Evolutionary conservation across 2,113 vertebrate species (phyloP).

Genomic region (Urocynchramus pylzowi): DNA sequence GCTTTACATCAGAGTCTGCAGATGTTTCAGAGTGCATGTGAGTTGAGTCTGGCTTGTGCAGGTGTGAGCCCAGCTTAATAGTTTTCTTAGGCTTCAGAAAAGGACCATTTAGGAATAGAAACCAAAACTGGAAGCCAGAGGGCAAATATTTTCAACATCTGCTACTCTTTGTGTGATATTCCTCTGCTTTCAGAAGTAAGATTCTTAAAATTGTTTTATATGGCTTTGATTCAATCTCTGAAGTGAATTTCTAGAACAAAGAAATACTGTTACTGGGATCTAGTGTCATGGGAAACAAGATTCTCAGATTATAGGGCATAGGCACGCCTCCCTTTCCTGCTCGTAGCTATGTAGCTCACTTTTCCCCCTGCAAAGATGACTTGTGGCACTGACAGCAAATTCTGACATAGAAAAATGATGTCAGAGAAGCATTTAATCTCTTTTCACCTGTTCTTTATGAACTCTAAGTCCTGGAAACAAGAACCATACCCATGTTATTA

Average conservation of each 20-base stretch:
- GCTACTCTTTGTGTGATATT: not conserved
- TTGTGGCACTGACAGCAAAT: constrained; percentile 26
- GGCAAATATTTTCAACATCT: constrained; percentile 13
- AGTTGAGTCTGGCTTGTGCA: not conserved
- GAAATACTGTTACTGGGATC: not conserved
- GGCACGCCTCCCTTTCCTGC: not conserved
- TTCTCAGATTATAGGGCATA: not conserved
- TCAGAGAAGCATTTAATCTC: not conserved
- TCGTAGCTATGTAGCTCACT: not conserved
- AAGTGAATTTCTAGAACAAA: constrained; percentile 25
- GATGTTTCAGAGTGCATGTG: not conserved
- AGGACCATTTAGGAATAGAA: constrained; percentile 2
- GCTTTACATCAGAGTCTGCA: not conserved
- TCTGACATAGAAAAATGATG: constrained; percentile 45
- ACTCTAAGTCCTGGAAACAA: constrained; percentile 30
- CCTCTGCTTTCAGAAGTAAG: not conserved
- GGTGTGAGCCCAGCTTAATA: not conserved
- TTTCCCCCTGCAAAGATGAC: constrained; percentile 15
- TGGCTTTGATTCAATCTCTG: not conserved
- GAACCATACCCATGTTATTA: constrained; percentile 4
- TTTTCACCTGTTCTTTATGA: constrained; percentile 40
- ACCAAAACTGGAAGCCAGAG: not conserved
- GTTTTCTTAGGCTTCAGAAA: constrained; percentile 8
- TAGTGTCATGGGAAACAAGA: constrained; percentile 21
- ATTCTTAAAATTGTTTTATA: not conserved